Base-by-base conservation (phyloP, 1,140 invertebrate species). In the Chionoecetes opilio region DNA sequence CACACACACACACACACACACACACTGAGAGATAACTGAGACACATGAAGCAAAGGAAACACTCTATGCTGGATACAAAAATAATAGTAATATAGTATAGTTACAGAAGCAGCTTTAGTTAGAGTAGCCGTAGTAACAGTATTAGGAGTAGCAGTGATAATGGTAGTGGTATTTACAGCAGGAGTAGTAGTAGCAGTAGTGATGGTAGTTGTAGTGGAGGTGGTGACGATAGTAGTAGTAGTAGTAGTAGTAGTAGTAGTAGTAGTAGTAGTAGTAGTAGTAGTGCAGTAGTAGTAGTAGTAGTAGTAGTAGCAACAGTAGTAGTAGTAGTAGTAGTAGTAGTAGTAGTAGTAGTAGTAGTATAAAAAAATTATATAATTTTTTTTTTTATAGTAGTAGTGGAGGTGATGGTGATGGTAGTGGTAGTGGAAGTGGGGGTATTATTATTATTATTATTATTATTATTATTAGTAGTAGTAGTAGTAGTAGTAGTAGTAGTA, bases 251-350 rank as follows among this genome's bases (percentile, higher is more conserved):
- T 75, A 75, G 53, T 75, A 75, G 53, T 75, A 75, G 21, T 75
- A 75, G 21, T 75, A 75, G 53, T 75, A 75, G 53, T 75, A 75
- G 53, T 75, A 21, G 6, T 46, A 46, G 41, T 84, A 84, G 82
- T 84, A 84, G 82, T 84, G 82, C 29, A 84, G 82, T 84, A 84
- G 82, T 84, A 84, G 82, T 84, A 84, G 82, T 84, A 84, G 82
- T 84, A 84, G 82, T 84, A 84, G 82, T 84, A 84, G 82, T 84
- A 84, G 21, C 11, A 84, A 0, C 29, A 6, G 82, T 84, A 84
- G 82, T 84, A 84, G 82, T 84, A 84, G 31, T 84, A 84, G 82
- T 84, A 84, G 82, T 84, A 84, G 82, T 84, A 84, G 31, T 84
- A 84, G 82, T 84, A 84, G 82, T 84, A 84, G 26, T 3, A 84